phyloP scores from a whole-genome alignment of 2,888 invertebrate species.

The Xylocampa areola region DNA sequence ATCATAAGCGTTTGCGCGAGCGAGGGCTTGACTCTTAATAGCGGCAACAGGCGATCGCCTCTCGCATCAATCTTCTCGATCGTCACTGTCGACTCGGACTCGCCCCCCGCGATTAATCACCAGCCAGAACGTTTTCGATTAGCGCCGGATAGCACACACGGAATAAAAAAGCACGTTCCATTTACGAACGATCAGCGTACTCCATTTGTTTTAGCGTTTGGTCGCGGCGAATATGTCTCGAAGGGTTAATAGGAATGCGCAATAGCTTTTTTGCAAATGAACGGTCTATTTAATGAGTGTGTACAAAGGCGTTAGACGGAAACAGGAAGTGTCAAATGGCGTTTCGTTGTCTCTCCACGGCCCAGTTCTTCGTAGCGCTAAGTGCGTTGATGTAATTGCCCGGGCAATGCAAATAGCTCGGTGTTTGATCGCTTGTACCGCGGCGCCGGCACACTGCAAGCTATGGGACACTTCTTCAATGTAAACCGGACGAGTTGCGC shows the following conservation, averaged over 20 bases:
- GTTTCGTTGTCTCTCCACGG: conserved; percentile 86
- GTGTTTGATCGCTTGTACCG: conserved; percentile 71
- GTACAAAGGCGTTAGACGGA: conserved; percentile 74
- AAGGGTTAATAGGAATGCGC: conserved; percentile 42
- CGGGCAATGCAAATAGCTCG: conserved; percentile 83
- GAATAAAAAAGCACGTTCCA: conserved; percentile 74
- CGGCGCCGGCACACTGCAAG: conserved; percentile 63
- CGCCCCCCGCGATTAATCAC: conserved; percentile 86
- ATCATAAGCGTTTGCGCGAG: conserved; percentile 57
- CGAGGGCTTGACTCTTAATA: conserved; percentile 70
- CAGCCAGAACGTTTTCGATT: conserved; percentile 83
- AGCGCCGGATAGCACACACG: conserved; percentile 74
- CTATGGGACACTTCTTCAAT: conserved; percentile 62
- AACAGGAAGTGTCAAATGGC: conserved; percentile 89
- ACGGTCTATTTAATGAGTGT: conserved; percentile 51
- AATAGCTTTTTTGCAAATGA: conserved; percentile 68
- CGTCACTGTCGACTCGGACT: conserved; percentile 80
- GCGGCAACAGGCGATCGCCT: conserved; percentile 68
- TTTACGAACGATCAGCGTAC: conserved; percentile 72
- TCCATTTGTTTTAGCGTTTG: conserved; percentile 65
- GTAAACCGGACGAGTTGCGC: conserved; percentile 65
- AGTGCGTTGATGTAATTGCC: conserved; percentile 87
- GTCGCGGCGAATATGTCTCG: conserved; percentile 49
- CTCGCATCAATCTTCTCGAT: conserved; percentile 83
- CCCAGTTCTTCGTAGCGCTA: conserved; percentile 84